Evolutionary conservation across 53 echinoderm and acorn worm species (phyloP).

Genomic region (Holothuria leucospilota): DNA sequence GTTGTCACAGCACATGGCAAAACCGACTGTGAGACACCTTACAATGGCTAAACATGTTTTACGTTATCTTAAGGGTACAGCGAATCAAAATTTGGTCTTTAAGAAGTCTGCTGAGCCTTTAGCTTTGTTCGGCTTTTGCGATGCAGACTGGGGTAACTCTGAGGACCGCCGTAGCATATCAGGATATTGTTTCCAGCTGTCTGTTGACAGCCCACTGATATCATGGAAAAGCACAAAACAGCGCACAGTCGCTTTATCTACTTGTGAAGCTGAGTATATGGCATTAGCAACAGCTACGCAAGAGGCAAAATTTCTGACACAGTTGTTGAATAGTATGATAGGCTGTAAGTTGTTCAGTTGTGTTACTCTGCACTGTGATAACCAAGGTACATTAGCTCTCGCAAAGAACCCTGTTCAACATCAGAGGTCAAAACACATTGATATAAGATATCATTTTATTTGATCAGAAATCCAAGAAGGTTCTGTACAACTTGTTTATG

Average conservation of each 20-base stretch:
- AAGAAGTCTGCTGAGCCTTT: too few relatives aligned
- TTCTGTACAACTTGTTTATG: not conserved
- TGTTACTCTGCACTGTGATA: slow-evolving; percentile 35
- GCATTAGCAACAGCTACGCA: slow-evolving; percentile 46
- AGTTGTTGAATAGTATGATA: slow-evolving; percentile 29
- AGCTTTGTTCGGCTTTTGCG: not conserved
- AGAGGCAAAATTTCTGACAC: slow-evolving; percentile 48
- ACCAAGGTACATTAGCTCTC: slow-evolving; percentile 62
- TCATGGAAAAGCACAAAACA: slow-evolving; percentile 59
- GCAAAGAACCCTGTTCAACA: slow-evolving; percentile 52
- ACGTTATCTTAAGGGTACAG: too few relatives aligned
- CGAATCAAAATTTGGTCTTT: too few relatives aligned
- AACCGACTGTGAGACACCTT: too few relatives aligned
- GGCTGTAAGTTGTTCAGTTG: too few relatives aligned
- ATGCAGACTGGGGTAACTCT: slow-evolving; percentile 13
- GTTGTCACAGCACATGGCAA: too few relatives aligned
- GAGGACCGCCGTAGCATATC: slow-evolving; percentile 51
- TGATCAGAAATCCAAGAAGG: slow-evolving; percentile 13
- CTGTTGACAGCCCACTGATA: slow-evolving; percentile 38
- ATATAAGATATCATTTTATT: not conserved
- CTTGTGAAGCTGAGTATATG: slow-evolving; percentile 51
- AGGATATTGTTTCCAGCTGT: slow-evolving; percentile 54
- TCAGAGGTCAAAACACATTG: slow-evolving; percentile 51
- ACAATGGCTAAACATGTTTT: too few relatives aligned
- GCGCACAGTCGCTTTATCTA: slow-evolving; percentile 54